Percentiles rank a stretch among this genome's conserved stretches.
phyloP scores from a whole-genome alignment of 2,797 vertebrate species.

The Clamator glandarius region DNA sequence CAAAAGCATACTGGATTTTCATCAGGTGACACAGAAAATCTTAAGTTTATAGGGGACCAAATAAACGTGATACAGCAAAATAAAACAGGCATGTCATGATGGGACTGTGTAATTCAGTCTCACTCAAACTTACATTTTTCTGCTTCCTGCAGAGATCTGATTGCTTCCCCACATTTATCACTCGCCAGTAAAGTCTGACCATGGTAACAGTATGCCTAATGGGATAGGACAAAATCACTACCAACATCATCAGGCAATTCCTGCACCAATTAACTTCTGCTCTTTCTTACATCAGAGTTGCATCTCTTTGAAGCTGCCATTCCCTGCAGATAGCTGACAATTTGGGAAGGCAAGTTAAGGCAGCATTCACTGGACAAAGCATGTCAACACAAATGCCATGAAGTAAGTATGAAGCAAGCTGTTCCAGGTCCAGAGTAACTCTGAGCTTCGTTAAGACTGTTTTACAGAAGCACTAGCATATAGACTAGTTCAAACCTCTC shows the following conservation, averaged over 20 bases:
- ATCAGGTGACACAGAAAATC: neutral
- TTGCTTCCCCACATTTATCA: slow-evolving; percentile 97
- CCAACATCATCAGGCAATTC: neutral
- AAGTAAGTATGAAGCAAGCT: neutral
- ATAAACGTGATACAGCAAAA: neutral
- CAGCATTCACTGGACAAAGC: neutral
- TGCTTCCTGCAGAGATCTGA: slow-evolving; percentile 94
- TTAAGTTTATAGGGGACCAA: neutral
- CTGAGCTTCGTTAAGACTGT: neutral
- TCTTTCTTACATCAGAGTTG: neutral
- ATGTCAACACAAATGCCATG: neutral
- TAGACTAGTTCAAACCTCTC: neutral
- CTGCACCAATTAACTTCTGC: neutral
- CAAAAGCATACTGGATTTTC: neutral
- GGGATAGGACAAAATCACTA: slow-evolving; percentile 25
- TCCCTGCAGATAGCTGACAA: neutral
- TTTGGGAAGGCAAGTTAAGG: neutral
- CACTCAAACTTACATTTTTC: slow-evolving; percentile 88
- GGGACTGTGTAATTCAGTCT: neutral
- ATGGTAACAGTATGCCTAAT: slow-evolving; percentile 93
- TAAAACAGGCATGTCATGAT: neutral
- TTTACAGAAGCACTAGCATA: neutral
- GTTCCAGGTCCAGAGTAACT: neutral
- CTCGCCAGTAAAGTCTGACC: slow-evolving; percentile 91
- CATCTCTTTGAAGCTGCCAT: neutral